A percentile compares a stretch with the other conserved stretches of the same genome.
phyloP scores from a whole-genome alignment of 2,888 invertebrate species.

The Drosophila mayaguana region DNA sequence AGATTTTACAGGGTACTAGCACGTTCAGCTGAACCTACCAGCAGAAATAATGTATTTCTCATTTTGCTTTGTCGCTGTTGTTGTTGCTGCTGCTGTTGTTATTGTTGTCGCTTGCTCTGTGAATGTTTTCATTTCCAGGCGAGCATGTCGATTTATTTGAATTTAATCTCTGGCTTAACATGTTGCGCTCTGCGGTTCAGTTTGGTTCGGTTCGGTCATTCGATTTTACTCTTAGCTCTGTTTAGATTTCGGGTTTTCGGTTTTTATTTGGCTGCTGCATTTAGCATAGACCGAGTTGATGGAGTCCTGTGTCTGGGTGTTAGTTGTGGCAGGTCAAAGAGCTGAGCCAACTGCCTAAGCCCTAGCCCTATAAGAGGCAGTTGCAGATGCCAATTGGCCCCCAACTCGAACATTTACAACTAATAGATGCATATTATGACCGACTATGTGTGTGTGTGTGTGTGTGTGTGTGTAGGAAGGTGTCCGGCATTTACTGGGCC shows the following conservation, averaged over 20 bases:
- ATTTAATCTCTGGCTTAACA: conserved; percentile 82
- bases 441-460: neutral
- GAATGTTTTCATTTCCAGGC: conserved; percentile 83
- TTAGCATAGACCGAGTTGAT: conserved; percentile 61
- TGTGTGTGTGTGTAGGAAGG: conserved; percentile 37
- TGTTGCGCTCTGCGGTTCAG: conserved; percentile 45
- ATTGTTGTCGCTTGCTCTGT: conserved; percentile 64
- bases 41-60: conserved; percentile 7
- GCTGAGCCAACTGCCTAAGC: conserved; percentile 29
- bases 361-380: conserved; percentile 22
- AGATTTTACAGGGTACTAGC: conserved; percentile 30
- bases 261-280: conserved; percentile 5
- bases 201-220: too few species aligned
- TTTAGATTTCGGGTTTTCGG: neutral
- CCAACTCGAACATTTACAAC: conserved; percentile 23
- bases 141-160: conserved; percentile 84
- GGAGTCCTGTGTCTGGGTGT: conserved; percentile 49
- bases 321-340: conserved; percentile 31
- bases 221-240: neutral
- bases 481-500: conserved; percentile 54
- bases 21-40: neutral
- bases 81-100: conserved; percentile 40
- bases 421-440: conserved; percentile 63
- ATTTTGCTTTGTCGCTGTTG: conserved; percentile 10
- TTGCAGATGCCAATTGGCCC: conserved; percentile 46